Base-by-base conservation (phyloP, 2,888 invertebrate genomes). In the Oligia latruncula region DNA sequence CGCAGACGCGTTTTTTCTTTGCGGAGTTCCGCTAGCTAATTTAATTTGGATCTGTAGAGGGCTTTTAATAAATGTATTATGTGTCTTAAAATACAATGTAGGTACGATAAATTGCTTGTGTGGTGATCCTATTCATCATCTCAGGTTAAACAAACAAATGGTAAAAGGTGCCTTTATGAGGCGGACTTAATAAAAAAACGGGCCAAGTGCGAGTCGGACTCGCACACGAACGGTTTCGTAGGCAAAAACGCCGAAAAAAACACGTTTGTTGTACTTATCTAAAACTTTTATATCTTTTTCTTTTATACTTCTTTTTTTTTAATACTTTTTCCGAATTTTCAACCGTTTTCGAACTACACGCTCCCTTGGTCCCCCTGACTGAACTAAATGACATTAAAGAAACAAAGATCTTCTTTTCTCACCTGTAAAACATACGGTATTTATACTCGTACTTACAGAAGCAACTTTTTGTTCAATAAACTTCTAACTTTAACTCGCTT, bases 401-500 rank as follows among this genome's bases (percentile, higher is more conserved):
- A 52, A 49, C 64, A 29, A 43, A 52, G 0, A 4, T 49, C 8
- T 4, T 20, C 0, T 6, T 13, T 23, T 64, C 2, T 11, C 58
- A 80, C 55, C 58, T 78, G 58, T 60, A 49, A 46, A 20, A 15
- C 23, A 35, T 65, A 55, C 13, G 8, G 29, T 62, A 68, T 43
- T 4, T 15, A 15, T 52, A 52, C 52, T 52, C 52, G 15, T 52
- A 52, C 17, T 17, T 52, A 64, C 68, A n/a, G 49, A 17, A 58
- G 1, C 29, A 43, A 6, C 1, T 46, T 40, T 29, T 68, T 67
- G 20, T 68, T 46, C 13, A 75, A 76, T 80, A 49, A 65, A 68
- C 15, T 49, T 65, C 70, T 68, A 80, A 72, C 2, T 76, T 83
- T 70, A 76, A 20, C 55, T 49, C 23, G n/a, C 2, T 74, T 64